Evolutionary conservation across 1,140 invertebrate species (phyloP).

Genomic region (Pseudobourletiella spinata): DNA sequence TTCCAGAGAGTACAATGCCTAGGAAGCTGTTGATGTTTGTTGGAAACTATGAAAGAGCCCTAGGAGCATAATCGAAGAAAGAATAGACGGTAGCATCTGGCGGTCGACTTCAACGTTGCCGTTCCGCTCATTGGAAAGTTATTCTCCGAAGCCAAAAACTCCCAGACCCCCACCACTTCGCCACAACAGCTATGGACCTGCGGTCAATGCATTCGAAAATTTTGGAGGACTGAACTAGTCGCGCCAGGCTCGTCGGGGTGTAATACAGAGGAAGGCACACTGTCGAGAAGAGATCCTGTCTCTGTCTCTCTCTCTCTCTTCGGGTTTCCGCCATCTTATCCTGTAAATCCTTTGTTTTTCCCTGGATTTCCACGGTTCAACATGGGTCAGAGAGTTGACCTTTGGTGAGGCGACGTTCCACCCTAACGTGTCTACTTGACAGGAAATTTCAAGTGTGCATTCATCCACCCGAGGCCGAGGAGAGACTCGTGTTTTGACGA

Average conservation of each 20-base stretch:
- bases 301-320: conserved; percentile 16
- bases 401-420: not conserved
- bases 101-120: not conserved
- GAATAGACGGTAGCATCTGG: not conserved
- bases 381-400: not conserved
- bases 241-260: not conserved
- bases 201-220: conserved; percentile 22
- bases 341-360: conserved; percentile 25
- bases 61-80: not conserved
- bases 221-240: conserved; percentile 7
- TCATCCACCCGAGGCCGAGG: not conserved
- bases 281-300: too few species aligned
- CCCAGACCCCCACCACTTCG: conserved; percentile 15
- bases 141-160: not conserved
- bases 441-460: not conserved
- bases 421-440: not conserved
- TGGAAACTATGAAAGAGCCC: too few species aligned
- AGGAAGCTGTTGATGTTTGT: too few species aligned
- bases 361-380: conserved; percentile 1
- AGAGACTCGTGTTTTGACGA: not conserved
- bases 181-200: conserved; percentile 15
- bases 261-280: conserved; percentile 2
- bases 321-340: conserved; percentile 26
- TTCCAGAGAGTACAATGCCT: too few species aligned
- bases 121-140: too few species aligned